Conservation (phyloP, 23 tunicate genomes). For the Halocynthia aurantium region DNA sequence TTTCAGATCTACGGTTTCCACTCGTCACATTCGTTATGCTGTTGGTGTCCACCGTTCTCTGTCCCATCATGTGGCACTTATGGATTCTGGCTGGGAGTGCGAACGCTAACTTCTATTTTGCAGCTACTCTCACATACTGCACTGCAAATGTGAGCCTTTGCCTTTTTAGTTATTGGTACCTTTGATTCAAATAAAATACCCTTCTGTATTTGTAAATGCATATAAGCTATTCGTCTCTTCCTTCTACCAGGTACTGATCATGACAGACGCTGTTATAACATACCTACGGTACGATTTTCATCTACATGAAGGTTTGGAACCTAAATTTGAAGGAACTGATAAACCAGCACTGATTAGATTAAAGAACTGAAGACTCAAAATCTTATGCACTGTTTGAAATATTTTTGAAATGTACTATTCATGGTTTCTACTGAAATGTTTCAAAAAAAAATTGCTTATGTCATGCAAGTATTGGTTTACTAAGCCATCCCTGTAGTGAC, state of each 20-base stretch:
- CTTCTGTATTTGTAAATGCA: too few species aligned
- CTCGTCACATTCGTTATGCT: slow-evolving; percentile 47
- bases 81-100: slow-evolving; percentile 83
- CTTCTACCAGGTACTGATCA: slow-evolving; percentile 36
- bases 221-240: too few species aligned
- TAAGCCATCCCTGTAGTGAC: too few species aligned
- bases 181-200: too few species aligned
- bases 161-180: too few species aligned
- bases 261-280: slow-evolving; percentile 46
- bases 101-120: slow-evolving; percentile 93
- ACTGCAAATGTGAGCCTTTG: slow-evolving; percentile 47
- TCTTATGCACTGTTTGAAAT: too few species aligned
- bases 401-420: too few species aligned
- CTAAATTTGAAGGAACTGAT: slow-evolving; percentile 14
- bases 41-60: slow-evolving; percentile 49
- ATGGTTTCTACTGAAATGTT: too few species aligned
- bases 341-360: slow-evolving; percentile 1
- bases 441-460: too few species aligned
- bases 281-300: slow-evolving; percentile 60
- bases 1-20: slow-evolving; percentile 56
- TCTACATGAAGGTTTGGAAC: slow-evolving; percentile 43
- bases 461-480: too few species aligned
- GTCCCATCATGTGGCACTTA: slow-evolving; percentile 90
- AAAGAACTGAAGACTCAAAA: neutral
- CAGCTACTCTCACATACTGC: slow-evolving; percentile 61